Conservation (phyloP, 2,888 invertebrate genomes). For the Platycheirus rosarum region DNA sequence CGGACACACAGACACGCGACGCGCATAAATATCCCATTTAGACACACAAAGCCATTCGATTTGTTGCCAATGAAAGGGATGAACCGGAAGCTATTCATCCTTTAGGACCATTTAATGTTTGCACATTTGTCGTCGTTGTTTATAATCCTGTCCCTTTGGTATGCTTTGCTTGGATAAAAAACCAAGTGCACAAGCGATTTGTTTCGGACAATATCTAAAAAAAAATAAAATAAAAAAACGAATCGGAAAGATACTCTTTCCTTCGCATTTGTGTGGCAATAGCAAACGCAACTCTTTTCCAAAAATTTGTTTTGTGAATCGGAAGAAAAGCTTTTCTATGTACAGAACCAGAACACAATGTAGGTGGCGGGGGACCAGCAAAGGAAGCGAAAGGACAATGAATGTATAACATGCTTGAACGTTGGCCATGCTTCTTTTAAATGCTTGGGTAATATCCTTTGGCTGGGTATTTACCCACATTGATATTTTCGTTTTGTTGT, state of each 20-base stretch:
- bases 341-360: slow-evolving; percentile 1
- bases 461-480: slow-evolving; percentile 59
- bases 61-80: slow-evolving; percentile 73
- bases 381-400: slow-evolving; percentile 20
- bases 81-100: slow-evolving; percentile 72
- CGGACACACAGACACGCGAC: slow-evolving; percentile 71
- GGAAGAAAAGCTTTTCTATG: slow-evolving; percentile 32
- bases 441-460: slow-evolving; percentile 62
- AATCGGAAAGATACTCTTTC: slow-evolving; percentile 26
- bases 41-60: slow-evolving; percentile 74
- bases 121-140: slow-evolving; percentile 71
- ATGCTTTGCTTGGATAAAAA: slow-evolving; percentile 50
- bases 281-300: slow-evolving; percentile 65
- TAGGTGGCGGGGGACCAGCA: too few relatives aligned
- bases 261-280: slow-evolving; percentile 5
- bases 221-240: slow-evolving; percentile 7
- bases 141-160: slow-evolving; percentile 62
- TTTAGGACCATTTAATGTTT: slow-evolving; percentile 74
- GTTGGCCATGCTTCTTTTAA: slow-evolving; percentile 61
- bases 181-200: slow-evolving; percentile 66
- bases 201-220: slow-evolving; percentile 67
- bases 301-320: slow-evolving; percentile 38
- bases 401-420: slow-evolving; percentile 50
- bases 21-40: slow-evolving; percentile 74
- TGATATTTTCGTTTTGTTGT: slow-evolving; percentile 36